These are phyloP conservation scores for Druon quercuslanigerum DNA, from an alignment of 1,140 invertebrate species.

Conservation along the genomic window DNA sequence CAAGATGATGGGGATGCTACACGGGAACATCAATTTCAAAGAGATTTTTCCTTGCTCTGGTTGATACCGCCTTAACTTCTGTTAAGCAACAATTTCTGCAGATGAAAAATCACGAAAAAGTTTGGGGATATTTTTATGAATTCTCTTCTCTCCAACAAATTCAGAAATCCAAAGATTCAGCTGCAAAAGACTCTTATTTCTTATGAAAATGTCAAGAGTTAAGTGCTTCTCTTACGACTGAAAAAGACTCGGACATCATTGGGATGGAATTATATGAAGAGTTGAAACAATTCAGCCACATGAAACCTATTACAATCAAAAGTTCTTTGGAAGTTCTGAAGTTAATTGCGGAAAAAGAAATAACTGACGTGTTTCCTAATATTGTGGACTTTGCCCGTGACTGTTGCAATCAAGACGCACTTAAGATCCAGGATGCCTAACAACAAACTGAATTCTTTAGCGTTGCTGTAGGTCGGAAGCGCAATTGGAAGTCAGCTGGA, in stretches of 20 bases:
- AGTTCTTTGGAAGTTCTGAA: not conserved
- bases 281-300: not conserved
- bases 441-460: not conserved
- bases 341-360: not conserved
- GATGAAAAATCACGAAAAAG: conserved; percentile 2
- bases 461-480: not conserved
- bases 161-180: not conserved
- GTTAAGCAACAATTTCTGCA: conserved; percentile 10
- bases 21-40: conserved; percentile 26
- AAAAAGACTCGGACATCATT: not conserved
- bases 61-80: conserved; percentile 31
- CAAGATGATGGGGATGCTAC: conserved; percentile 31
- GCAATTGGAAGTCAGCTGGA: not conserved
- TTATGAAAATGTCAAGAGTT: not conserved
- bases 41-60: conserved; percentile 33
- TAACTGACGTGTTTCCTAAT: not conserved
- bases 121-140: not conserved
- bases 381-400: not conserved
- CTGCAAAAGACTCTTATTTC: not conserved
- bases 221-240: not conserved
- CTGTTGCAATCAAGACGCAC: not conserved
- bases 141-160: not conserved
- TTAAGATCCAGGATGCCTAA: not conserved
- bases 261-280: not conserved
- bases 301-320: not conserved